Conservation (phyloP, 2,113 vertebrate species). For the Hypocryptadius cinnamomeus region DNA sequence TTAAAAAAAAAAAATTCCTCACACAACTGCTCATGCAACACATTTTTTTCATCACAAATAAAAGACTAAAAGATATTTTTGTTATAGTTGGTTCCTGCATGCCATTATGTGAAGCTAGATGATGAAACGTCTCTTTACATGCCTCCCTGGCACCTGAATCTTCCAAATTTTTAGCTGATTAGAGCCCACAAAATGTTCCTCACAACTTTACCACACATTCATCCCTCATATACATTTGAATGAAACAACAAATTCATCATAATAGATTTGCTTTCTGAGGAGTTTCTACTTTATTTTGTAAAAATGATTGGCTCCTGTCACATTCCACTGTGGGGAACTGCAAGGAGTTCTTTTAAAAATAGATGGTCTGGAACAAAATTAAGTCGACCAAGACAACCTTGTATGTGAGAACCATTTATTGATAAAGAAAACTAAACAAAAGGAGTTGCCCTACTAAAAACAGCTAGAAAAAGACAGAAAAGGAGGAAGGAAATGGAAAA, state of each 20-base stretch:
- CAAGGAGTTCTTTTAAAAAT: not conserved
- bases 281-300: not conserved
- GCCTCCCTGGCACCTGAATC: not conserved
- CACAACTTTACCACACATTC: not conserved
- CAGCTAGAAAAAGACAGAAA: not conserved
- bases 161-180: not conserved
- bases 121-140: not conserved
- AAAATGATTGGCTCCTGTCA: not conserved
- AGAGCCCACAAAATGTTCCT: not conserved
- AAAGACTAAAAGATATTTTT: not conserved
- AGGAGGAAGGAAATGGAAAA: not conserved
- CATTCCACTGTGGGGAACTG: not conserved
- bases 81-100: not conserved
- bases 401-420: not conserved
- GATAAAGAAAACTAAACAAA: not conserved
- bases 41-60: not conserved
- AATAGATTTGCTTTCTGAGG: not conserved
- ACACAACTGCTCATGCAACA: not conserved
- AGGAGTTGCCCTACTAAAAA: not conserved
- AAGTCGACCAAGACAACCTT: not conserved
- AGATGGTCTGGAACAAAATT: not conserved
- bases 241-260: not conserved
- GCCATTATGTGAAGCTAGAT: not conserved
- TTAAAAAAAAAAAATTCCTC: not conserved
- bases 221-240: not conserved